phyloP scores from a whole-genome alignment of 2,113 vertebrate genomes.

The Hydrochoerus hydrochaeris region DNA sequence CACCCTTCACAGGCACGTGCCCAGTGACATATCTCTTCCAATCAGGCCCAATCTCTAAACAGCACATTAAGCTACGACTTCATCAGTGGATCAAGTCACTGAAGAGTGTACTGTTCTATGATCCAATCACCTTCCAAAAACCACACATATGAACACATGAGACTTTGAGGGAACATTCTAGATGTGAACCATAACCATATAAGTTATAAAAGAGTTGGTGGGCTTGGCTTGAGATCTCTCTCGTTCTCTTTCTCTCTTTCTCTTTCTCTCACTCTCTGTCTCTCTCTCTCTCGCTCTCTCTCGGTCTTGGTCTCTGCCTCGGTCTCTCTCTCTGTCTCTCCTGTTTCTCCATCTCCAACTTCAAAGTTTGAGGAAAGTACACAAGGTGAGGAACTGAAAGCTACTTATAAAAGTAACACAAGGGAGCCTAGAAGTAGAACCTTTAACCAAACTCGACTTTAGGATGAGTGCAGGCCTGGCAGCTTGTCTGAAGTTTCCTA shows the following conservation, averaged over 20 bases:
- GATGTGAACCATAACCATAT: background rate
- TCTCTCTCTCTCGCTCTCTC: background rate
- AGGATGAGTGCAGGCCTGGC: background rate
- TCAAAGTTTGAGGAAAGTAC: background rate
- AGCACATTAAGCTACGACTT: background rate
- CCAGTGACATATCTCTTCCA: background rate
- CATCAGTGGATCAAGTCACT: background rate
- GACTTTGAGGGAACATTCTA: background rate
- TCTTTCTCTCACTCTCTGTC: background rate
- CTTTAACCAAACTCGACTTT: background rate
- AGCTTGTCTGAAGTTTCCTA: slow-evolving; percentile 1
- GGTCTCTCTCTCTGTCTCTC: too few relatives aligned
- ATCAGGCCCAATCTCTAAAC: background rate
- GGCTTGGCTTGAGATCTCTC: background rate
- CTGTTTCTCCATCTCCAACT: background rate
- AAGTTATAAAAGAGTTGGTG: background rate
- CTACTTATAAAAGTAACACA: background rate
- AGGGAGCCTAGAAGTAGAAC: background rate
- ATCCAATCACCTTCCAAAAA: background rate
- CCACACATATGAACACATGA: background rate
- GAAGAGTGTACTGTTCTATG: background rate
- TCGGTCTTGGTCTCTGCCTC: background rate
- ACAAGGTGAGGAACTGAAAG: background rate
- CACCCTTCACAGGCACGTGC: background rate
- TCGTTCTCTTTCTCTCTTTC: background rate